Conservation (phyloP, 23 tunicate species). For the Styela plicata region DNA sequence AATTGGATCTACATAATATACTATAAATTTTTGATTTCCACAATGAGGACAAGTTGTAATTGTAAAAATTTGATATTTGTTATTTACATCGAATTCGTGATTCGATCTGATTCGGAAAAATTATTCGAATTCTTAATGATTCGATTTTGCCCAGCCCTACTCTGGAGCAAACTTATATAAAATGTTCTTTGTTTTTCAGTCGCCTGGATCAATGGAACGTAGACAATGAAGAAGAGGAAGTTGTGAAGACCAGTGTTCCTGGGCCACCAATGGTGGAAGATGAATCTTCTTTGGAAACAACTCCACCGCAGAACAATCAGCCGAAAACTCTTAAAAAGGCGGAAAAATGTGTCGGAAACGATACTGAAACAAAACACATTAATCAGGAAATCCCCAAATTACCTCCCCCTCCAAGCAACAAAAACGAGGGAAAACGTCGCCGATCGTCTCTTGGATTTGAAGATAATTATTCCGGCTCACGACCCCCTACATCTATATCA, state of each 20-base stretch:
- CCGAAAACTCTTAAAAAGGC: background rate
- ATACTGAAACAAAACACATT: background rate
- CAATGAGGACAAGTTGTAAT: too few relatives aligned
- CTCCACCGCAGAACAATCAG: background rate
- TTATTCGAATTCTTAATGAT: too few relatives aligned
- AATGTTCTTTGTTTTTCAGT: slow-evolving; percentile 6
- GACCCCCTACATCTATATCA: background rate
- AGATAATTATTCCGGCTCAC: background rate
- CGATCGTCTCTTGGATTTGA: background rate
- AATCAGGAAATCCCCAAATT: background rate
- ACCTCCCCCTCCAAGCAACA: background rate
- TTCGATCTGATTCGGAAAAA: too few relatives aligned
- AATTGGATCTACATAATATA: too few relatives aligned
- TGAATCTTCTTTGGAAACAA: background rate
- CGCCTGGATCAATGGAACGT: slow-evolving; percentile 56
- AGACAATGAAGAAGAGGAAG: background rate
- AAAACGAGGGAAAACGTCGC: slow-evolving; percentile 16
- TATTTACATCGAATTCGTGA: too few relatives aligned
- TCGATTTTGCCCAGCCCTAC: too few relatives aligned
- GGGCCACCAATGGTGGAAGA: background rate
- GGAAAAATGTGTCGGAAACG: background rate
- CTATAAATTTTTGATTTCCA: too few relatives aligned
- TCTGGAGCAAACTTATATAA: too few relatives aligned
- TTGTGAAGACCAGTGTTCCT: background rate
- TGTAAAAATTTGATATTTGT: too few relatives aligned